A percentile compares a stretch with the other conserved stretches of the same genome.
These are phyloP conservation scores for Artibeus lituratus DNA, from an alignment of 2,797 vertebrate genomes.

Conservation along the genomic window DNA sequence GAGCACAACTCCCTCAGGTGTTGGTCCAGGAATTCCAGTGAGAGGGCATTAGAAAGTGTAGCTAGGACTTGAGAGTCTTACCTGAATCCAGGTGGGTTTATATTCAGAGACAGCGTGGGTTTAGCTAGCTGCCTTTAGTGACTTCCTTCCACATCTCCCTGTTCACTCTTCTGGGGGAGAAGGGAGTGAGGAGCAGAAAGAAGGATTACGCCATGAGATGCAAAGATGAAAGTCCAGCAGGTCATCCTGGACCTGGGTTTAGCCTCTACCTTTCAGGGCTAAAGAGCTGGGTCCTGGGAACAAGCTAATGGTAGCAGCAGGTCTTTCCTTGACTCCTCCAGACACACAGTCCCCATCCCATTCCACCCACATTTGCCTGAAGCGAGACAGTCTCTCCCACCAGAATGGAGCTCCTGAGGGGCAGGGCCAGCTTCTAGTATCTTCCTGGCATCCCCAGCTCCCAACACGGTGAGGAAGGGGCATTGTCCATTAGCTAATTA, in stretches of 20 bases:
- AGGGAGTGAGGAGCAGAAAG: background rate
- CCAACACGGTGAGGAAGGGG: background rate
- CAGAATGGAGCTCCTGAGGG: background rate
- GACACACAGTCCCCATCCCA: background rate
- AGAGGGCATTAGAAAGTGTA: background rate
- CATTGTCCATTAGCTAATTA: background rate
- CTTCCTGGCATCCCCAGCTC: background rate
- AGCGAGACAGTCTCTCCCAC: background rate
- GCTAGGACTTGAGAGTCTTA: background rate
- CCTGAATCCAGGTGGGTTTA: background rate
- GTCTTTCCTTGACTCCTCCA: background rate
- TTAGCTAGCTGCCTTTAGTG: background rate
- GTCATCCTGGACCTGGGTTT: background rate
- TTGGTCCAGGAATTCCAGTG: background rate
- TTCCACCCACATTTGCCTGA: background rate
- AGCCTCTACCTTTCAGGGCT: background rate
- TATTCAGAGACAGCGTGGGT: background rate
- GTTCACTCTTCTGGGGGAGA: background rate
- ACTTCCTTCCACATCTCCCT: background rate
- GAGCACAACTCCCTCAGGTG: background rate
- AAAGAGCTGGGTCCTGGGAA: background rate
- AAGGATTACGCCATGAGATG: background rate
- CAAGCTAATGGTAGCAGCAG: background rate
- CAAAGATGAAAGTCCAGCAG: background rate
- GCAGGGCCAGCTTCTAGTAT: background rate